Evolutionary conservation across 2,888 invertebrate species (phyloP), one percentile per base, ranked within the genome.

Genomic region (Operophtera brumata): DNA sequence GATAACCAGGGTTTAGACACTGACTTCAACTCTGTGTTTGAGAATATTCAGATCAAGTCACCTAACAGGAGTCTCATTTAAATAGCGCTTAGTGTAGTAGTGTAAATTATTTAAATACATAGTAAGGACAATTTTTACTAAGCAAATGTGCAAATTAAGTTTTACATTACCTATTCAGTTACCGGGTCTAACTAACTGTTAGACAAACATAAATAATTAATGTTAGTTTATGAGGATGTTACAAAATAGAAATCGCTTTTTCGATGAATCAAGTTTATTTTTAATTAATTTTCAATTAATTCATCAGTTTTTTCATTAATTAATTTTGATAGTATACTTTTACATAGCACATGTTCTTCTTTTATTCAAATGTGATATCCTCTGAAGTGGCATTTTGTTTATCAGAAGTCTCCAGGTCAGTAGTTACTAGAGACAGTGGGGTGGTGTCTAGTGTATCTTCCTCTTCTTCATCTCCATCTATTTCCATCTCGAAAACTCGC

Each of bases 401-500:
- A 52, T 78, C 78, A 13, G 78, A 68, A 13, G 70, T 75, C 11
- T 70, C 74, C 62, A 79, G 78, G 59, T 81, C 71, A 61, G 81
- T 78, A 49, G 73, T 77, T 49, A 69, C 72, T 53, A 81, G 75
- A 14, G 88, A 89, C 47, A 82, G 82, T 28, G 86, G 82, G 34
- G 90, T 90, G 3, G 78, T 82, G 47, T 91, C 90, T 13, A 90
- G 70, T n/a, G 85, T 85, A 51, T 90, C 92, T 47, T 95, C 95
- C 34, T 95, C 95, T 50, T 97, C 97, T 60, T 98, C 97, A 53
- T 96, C 96, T 20, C 96, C 97, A 74, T 97, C 97, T 0, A 94
- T 95, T 87, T 98, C 98, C 94, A 97, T 97, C 81, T 98, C 97
- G 77, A 96, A 96, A 43, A 97, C 92, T 59, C 96, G 91, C 39